A percentile compares a stretch with the other conserved stretches of the same genome.
These are phyloP conservation scores for Macroramphosus scolopax DNA, from an alignment of 2,797 vertebrate species.

Conservation along the genomic window DNA sequence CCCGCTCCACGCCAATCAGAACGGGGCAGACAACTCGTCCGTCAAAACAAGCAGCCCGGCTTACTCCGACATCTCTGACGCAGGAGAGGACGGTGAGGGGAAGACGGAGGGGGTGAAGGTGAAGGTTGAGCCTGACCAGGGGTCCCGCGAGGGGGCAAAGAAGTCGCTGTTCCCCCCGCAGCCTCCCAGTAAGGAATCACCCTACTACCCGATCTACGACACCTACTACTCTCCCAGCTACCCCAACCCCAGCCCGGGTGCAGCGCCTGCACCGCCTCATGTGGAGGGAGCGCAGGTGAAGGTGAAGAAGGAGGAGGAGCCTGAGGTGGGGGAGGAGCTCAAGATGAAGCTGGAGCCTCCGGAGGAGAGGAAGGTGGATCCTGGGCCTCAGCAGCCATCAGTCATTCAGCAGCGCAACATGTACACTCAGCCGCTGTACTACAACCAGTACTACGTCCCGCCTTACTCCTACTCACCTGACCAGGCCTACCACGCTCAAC, in stretches of 20 bases:
- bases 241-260: constrained; percentile 84
- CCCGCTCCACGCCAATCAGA: constrained; percentile 87
- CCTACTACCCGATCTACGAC: constrained; percentile 88
- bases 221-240: constrained; percentile 91
- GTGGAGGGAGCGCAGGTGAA: constrained; percentile 82
- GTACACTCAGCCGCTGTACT: constrained; percentile 94
- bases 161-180: constrained; percentile 89
- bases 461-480: constrained; percentile 89
- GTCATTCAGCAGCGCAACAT: constrained; percentile 95
- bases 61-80: constrained; percentile 95
- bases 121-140: constrained; percentile 83
- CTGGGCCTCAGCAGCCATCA: constrained; percentile 78
- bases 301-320: constrained; percentile 89
- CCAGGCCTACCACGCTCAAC: constrained; percentile 86
- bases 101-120: constrained; percentile 85
- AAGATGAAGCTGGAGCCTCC: constrained; percentile 82
- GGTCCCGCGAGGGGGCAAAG: constrained; percentile 86
- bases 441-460: constrained; percentile 93
- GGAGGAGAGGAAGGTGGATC: constrained; percentile 85
- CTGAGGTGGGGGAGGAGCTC: constrained; percentile 75
- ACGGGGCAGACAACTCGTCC: constrained; percentile 87
- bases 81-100: constrained; percentile 91
- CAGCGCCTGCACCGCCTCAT: constrained; percentile 72
- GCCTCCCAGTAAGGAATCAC: constrained; percentile 85
- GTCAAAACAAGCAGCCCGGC: constrained; percentile 94